Percentiles rank a stretch among this genome's conserved stretches.
These are phyloP conservation scores for Tetramorium bicarinatum DNA, from an alignment of 2,888 invertebrate species.

Conservation along the genomic window DNA sequence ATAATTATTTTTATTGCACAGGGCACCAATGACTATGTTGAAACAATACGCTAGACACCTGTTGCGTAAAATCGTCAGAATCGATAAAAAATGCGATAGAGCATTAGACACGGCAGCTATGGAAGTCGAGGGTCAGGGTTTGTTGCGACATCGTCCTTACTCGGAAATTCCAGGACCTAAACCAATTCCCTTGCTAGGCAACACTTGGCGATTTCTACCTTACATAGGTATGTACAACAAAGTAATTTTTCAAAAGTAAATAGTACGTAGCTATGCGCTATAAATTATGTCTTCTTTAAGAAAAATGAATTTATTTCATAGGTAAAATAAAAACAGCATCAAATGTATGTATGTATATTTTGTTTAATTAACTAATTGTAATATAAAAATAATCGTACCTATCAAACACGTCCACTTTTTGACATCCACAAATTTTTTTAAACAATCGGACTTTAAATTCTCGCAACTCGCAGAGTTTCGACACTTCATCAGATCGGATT, in stretches of 20 bases:
- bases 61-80: conserved; percentile 8
- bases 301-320: too few species aligned
- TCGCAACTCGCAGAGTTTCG: not conserved
- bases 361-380: too few species aligned
- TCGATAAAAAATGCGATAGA: conserved; percentile 12
- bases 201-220: conserved; percentile 93
- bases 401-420: too few species aligned
- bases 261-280: not conserved
- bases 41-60: not conserved
- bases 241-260: not conserved
- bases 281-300: too few species aligned
- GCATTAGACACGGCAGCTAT: conserved; percentile 59
- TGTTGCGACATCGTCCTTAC: conserved; percentile 86
- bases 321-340: too few species aligned
- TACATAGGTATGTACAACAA: conserved; percentile 88
- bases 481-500: not conserved
- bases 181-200: conserved; percentile 91
- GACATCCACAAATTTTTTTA: too few species aligned
- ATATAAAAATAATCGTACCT: too few species aligned
- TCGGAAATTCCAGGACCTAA: conserved; percentile 92
- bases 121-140: conserved; percentile 57
- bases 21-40: conserved; percentile 13
- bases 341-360: too few species aligned
- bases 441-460: not conserved
- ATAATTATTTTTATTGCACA: conserved; percentile 10